Conservation (phyloP, 2,888 invertebrate species). For the Glaucopsyche alexis region DNA sequence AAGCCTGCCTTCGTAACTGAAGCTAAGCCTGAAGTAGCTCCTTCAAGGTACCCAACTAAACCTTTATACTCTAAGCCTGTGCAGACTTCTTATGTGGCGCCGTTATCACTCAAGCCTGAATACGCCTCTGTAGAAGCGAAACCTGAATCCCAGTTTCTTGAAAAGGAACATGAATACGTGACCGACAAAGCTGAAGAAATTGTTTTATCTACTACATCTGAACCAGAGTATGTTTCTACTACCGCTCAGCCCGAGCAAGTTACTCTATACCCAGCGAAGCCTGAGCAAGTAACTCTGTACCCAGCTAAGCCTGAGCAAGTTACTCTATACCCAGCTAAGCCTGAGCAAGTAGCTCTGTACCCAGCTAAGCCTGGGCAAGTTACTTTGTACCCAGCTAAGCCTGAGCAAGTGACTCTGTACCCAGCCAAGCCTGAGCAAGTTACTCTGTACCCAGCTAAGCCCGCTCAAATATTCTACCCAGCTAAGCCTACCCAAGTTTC, state of each 20-base stretch:
- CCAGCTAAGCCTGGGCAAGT: conserved; percentile 4
- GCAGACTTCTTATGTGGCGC: conserved; percentile 1
- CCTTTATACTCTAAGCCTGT: neutral
- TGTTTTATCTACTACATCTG: neutral
- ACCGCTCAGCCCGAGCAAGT: conserved; percentile 6
- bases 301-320: conserved; percentile 14
- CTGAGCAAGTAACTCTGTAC: neutral
- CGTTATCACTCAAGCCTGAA: neutral
- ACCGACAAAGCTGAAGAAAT: neutral
- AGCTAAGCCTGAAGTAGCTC: neutral
- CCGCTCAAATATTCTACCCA: neutral
- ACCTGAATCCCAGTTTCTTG: conserved; percentile 13
- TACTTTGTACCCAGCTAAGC: conserved; percentile 1
- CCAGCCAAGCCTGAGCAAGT: conserved; percentile 12
- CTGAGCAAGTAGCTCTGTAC: neutral
- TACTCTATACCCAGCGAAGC: neutral
- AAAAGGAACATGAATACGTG: conserved; percentile 16
- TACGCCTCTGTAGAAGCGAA: neutral
- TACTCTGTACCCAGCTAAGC: conserved; percentile 19
- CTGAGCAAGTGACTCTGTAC: neutral
- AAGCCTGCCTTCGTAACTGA: neutral
- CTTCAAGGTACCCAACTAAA: neutral
- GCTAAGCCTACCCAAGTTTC: conserved; percentile 7
- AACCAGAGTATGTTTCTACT: conserved; percentile 20
- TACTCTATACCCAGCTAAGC: neutral